Base-by-base conservation (phyloP, 1,140 invertebrate genomes). In the Bombus breviceps region DNA sequence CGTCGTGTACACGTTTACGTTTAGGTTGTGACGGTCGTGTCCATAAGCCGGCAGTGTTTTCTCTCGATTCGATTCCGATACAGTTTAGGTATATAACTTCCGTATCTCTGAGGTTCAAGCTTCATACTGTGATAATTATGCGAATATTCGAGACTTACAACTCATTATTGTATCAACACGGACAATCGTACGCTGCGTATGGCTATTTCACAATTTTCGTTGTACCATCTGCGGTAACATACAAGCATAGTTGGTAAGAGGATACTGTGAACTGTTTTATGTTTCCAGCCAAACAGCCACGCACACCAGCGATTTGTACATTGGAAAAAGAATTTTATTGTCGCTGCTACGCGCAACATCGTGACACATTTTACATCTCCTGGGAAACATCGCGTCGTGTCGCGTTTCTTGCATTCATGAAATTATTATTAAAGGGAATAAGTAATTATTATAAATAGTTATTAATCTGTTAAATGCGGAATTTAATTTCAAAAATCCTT, bases 181-280 rank as follows among this genome's bases (percentile, higher is more conserved):
- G 57, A 34, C 41, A 69, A 57, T 57, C 47, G 34, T 37, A 34
- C 9, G 18, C 43, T 43, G 15, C 43, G 69, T 57, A 43, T 43
- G 69, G 62, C 59, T 64, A 39, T 82, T 89, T 43, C 75, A 72
- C 57, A 89, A 88, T 88, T 89, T 88, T 75, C 34, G 53, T 37
- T n/a, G 43, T 57, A 28, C 22, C 72, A 86, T 86, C 41, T 69
- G 28, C 77, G 39, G 13, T 37, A 79, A 62, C 82, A 12, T 12
- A n/a, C 25, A 73, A 73, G 10, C 25, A 22, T 28, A 28, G 5
- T 57, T 39, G 77, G 25, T 41, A 41, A 53, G 41, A 74, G 41
- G 9, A 71, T 71, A 79, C 37, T 57, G 9, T 28, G 59, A 64
- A 25, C n/a, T 34, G 41, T 25, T 57, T 77, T 57, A 34, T n/a